Evolutionary conservation across 2,797 vertebrate species (phyloP).

Genomic region (Gymnothorax reevesii): DNA sequence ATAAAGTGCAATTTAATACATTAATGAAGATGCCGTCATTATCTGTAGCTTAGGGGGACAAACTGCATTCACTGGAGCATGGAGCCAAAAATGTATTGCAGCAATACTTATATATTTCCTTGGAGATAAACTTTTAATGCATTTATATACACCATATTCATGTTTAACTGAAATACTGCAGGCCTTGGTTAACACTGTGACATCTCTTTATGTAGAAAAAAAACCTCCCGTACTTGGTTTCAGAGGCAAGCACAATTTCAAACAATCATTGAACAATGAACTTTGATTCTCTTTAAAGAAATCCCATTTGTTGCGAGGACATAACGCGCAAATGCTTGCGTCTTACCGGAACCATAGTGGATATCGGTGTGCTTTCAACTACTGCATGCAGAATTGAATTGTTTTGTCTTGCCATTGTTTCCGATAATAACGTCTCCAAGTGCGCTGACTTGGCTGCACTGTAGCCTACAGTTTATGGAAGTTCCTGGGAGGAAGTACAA

Average conservation of each 20-base stretch:
- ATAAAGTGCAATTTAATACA: slow-evolving; percentile 11
- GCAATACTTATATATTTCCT: background rate
- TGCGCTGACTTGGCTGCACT: background rate
- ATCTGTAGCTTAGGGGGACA: background rate
- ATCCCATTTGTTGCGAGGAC: background rate
- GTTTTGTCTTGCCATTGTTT: background rate
- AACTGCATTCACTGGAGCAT: background rate
- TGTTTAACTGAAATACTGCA: background rate
- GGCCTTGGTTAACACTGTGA: background rate
- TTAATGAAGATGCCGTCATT: background rate
- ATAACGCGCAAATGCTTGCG: background rate
- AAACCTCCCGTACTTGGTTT: background rate
- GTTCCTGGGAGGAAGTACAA: too few species aligned
- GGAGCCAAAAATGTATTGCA: background rate
- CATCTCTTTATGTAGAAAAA: background rate
- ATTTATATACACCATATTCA: background rate
- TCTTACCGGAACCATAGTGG: background rate
- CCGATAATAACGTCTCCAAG: background rate
- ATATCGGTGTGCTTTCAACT: background rate
- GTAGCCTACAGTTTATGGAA: background rate
- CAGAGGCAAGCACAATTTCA: background rate
- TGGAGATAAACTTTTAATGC: background rate
- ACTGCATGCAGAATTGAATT: background rate
- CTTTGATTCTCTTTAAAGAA: background rate
- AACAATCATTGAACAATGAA: background rate